Conservation (phyloP, 2,113 vertebrate species). For the Gobiocypris rarus region DNA sequence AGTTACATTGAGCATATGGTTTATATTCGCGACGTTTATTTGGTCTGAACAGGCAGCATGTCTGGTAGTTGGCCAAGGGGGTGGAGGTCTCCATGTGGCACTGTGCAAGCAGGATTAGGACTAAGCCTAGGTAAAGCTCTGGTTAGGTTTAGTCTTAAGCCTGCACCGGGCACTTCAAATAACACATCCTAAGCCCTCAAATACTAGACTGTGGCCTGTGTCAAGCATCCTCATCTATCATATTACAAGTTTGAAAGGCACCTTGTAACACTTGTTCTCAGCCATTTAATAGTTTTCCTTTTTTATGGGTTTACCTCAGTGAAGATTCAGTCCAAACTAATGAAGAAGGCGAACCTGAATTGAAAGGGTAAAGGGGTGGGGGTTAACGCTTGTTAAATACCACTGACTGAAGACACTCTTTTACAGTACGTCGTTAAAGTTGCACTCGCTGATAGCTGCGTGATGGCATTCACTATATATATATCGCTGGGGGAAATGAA, state of each 20-base stretch:
- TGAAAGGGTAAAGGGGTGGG: conserved; percentile 40
- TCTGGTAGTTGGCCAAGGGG: conserved; percentile 29
- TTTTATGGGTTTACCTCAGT: conserved; percentile 50
- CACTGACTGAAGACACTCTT: background rate
- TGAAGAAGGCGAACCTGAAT: conserved; percentile 31
- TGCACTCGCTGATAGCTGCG: conserved; percentile 7
- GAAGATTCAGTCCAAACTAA: conserved; percentile 49
- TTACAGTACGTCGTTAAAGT: conserved; percentile 24
- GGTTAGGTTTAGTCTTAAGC: conserved; percentile 49
- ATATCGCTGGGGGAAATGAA: background rate
- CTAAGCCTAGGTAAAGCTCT: conserved; percentile 52
- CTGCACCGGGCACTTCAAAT: conserved; percentile 49
- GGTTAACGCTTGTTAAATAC: conserved; percentile 44
- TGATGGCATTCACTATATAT: conserved; percentile 2
- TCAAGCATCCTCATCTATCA: conserved; percentile 49
- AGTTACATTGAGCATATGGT: background rate
- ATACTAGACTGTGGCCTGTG: conserved; percentile 44
- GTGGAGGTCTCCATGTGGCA: conserved; percentile 39
- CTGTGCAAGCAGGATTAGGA: conserved; percentile 42
- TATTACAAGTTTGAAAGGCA: conserved; percentile 48
- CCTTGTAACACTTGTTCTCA: conserved; percentile 45
- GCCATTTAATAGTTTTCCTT: conserved; percentile 39
- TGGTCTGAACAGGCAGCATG: conserved; percentile 14
- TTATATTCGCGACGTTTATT: background rate
- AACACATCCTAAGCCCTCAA: conserved; percentile 29